Percentiles rank a stretch among this genome's conserved stretches.
These are phyloP conservation scores for Stenchaetothrips biformis DNA, from an alignment of 2,888 invertebrate species.

Conservation along the genomic window DNA sequence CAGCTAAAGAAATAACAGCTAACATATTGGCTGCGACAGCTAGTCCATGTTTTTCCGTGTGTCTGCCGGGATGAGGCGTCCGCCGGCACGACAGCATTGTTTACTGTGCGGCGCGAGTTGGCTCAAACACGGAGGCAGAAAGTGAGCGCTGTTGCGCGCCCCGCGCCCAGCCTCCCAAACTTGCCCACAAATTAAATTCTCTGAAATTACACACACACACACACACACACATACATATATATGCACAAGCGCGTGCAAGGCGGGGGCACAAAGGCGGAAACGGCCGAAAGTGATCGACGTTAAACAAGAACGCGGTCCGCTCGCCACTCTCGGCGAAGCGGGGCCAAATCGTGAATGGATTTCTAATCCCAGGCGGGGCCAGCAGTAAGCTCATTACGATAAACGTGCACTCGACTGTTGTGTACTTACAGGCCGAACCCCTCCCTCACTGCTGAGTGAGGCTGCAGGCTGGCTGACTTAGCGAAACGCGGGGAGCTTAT, in stretches of 20 bases:
- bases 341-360: slow-evolving; percentile 15
- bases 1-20: no score
- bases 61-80: no score
- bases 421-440: neutral
- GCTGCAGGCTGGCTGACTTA: neutral
- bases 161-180: neutral
- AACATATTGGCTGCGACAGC: no score
- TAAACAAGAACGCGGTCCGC: neutral
- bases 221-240: neutral
- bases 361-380: neutral
- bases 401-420: slow-evolving; percentile 16
- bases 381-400: slow-evolving; percentile 16
- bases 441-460: no score
- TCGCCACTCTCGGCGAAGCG: neutral
- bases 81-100: no score
- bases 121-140: neutral
- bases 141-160: neutral
- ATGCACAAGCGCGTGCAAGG: neutral
- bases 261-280: neutral
- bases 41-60: no score
- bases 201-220: neutral
- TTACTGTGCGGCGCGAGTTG: no score
- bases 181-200: neutral
- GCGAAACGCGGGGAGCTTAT: neutral
- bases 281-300: neutral